phyloP scores from a whole-genome alignment of 2,888 invertebrate species.

The Chrysolina haemoptera region DNA sequence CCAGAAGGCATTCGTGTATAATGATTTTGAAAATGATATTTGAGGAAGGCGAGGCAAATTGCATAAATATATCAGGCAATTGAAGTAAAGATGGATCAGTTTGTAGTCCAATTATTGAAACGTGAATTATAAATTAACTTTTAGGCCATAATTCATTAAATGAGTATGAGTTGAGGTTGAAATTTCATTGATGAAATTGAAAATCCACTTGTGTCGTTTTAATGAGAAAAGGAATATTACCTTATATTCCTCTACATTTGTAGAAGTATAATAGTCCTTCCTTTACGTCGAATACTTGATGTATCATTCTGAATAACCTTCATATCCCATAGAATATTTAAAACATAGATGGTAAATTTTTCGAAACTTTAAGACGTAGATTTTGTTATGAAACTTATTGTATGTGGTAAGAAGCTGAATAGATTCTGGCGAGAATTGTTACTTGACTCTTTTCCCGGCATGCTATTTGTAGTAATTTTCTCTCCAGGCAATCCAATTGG shows the following conservation, averaged over 20 bases:
- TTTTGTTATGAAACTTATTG: conserved; percentile 28
- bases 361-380: neutral
- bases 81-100: neutral
- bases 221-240: too few species aligned
- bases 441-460: conserved; percentile 75
- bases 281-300: neutral
- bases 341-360: neutral
- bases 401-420: conserved; percentile 48
- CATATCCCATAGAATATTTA: neutral
- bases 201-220: too few species aligned
- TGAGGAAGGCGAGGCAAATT: too few species aligned
- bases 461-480: conserved; percentile 68
- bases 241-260: too few species aligned
- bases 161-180: too few species aligned
- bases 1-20: neutral
- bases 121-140: too few species aligned
- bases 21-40: neutral
- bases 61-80: too few species aligned
- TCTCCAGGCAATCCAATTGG: conserved; percentile 58
- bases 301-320: conserved; percentile 11
- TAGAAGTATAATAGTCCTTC: too few species aligned
- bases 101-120: neutral
- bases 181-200: too few species aligned
- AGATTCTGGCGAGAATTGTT: conserved; percentile 67
- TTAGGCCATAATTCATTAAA: neutral